Conservation (phyloP, 2,888 invertebrate genomes). For the Athetis lepigone region DNA sequence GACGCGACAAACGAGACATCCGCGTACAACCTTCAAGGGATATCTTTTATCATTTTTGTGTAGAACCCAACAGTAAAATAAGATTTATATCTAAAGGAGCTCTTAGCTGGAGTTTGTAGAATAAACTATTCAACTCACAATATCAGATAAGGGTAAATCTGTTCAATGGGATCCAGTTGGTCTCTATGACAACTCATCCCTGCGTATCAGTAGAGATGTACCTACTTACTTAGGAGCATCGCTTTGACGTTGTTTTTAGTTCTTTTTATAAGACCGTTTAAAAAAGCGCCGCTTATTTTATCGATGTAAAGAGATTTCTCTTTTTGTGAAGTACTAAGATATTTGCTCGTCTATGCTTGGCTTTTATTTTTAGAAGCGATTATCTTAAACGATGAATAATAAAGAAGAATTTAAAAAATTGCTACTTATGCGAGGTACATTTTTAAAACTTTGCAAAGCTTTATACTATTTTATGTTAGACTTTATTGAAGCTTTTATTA, state of each 20-base stretch:
- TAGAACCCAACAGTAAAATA: constrained; percentile 69
- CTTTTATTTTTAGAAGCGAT: constrained; percentile 24
- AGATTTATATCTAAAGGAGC: constrained; percentile 79
- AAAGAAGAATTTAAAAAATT: not conserved
- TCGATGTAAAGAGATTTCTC: constrained; percentile 20
- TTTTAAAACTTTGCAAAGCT: not conserved
- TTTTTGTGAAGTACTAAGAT: constrained; percentile 20
- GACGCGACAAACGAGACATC: constrained; percentile 42
- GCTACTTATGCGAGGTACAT: not conserved
- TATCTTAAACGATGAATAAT: constrained; percentile 26
- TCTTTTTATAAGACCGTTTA: constrained; percentile 34
- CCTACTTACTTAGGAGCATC: constrained; percentile 44
- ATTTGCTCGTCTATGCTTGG: constrained; percentile 5
- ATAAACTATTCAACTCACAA: constrained; percentile 85
- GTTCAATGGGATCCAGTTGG: constrained; percentile 82
- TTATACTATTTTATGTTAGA: not conserved
- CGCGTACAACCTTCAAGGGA: constrained; percentile 33
- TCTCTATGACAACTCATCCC: constrained; percentile 84
- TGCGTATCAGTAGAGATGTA: constrained; percentile 56
- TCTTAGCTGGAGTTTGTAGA: constrained; percentile 75
- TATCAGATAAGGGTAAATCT: constrained; percentile 85
- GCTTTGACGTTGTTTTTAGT: constrained; percentile 56
- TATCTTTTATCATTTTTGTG: constrained; percentile 63
- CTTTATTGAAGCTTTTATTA: not conserved
- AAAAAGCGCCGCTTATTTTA: constrained; percentile 37